Percentiles rank a stretch among this genome's conserved stretches.
These are phyloP conservation scores for Axis porcinus DNA, from an alignment of 2,113 vertebrate genomes.

Conservation along the genomic window DNA sequence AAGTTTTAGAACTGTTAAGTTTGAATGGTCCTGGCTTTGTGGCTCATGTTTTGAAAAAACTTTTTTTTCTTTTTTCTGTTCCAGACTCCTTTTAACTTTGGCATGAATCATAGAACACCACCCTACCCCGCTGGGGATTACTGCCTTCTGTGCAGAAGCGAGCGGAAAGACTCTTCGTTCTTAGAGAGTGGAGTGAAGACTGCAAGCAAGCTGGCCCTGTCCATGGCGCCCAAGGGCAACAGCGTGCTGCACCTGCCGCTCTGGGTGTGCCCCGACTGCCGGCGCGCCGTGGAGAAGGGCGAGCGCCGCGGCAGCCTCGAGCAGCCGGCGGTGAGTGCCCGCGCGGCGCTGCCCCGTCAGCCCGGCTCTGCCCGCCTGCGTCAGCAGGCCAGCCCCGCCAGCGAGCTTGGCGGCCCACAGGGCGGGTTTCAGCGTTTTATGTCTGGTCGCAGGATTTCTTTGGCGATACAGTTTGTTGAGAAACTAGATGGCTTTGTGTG, in stretches of 20 bases:
- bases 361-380: neutral
- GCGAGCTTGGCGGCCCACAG: neutral
- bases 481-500: neutral
- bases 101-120: slow-evolving; percentile 92
- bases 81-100: slow-evolving; percentile 97
- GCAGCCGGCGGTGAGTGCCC: slow-evolving; percentile 89
- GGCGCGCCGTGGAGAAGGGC: slow-evolving; percentile 94
- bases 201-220: slow-evolving; percentile 86
- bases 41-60: slow-evolving; percentile 38
- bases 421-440: neutral
- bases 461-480: neutral
- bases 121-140: slow-evolving; percentile 91
- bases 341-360: no score
- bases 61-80: slow-evolving; percentile 51
- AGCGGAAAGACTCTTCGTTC: slow-evolving; percentile 89
- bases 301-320: slow-evolving; percentile 88
- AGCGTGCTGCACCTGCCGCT: slow-evolving; percentile 93
- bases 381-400: fast-evolving
- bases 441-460: neutral
- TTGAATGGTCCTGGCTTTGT: slow-evolving; percentile 16
- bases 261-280: slow-evolving; percentile 96
- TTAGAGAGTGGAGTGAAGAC: slow-evolving; percentile 86
- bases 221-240: slow-evolving; percentile 85
- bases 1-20: neutral
- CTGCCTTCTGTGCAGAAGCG: slow-evolving; percentile 94